Conservation (phyloP, 2,113 vertebrate species). For the Leucoraja erinaceus region DNA sequence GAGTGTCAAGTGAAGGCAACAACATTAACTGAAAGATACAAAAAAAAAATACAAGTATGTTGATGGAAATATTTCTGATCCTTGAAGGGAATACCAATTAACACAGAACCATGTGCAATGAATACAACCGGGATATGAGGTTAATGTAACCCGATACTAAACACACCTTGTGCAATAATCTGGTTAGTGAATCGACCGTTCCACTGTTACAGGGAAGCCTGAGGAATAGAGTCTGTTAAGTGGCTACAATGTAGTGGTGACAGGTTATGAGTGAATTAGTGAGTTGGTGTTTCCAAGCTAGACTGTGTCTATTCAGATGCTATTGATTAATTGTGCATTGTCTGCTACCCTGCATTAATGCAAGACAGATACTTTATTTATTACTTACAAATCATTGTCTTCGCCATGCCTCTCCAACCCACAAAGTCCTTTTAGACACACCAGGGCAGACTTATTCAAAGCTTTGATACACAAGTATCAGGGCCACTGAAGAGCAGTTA, state of each 20-base stretch:
- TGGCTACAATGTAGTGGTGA: not conserved
- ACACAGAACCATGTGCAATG: no score
- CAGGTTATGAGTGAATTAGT: not conserved
- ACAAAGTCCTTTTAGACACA: not conserved
- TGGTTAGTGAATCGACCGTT: not conserved
- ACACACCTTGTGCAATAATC: not conserved
- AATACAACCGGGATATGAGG: not conserved
- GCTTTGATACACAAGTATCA: not conserved
- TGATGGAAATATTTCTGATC: not conserved
- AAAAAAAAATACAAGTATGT: not conserved
- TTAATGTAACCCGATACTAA: not conserved
- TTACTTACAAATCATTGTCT: not conserved
- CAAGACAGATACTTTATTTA: not conserved
- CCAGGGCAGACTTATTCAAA: not conserved
- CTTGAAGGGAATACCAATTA: no score
- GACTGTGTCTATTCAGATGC: not conserved
- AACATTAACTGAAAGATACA: not conserved
- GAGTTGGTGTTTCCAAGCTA: not conserved
- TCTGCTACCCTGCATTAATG: not conserved
- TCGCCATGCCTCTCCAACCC: no score
- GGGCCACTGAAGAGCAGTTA: not conserved
- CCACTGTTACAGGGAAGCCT: not conserved
- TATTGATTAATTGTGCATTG: conserved; percentile 1
- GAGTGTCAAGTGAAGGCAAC: not conserved
- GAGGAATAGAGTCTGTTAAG: not conserved